These are phyloP conservation scores for Eupithecia abbreviata DNA, from an alignment of 2,888 invertebrate species.

Conservation along the genomic window DNA sequence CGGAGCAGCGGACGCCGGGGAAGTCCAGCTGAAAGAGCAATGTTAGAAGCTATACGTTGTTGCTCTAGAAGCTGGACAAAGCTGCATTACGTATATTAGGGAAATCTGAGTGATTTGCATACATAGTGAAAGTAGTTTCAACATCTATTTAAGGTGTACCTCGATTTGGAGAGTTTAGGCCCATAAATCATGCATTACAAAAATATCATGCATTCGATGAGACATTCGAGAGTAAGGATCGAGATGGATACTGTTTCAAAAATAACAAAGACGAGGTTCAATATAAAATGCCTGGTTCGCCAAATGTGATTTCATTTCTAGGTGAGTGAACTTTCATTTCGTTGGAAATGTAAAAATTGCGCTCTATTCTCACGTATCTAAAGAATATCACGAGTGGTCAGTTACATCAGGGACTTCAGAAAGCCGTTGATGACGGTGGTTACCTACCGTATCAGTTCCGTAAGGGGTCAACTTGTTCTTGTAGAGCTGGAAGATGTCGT, in stretches of 20 bases:
- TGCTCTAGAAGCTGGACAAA: not conserved
- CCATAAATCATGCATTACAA: not conserved
- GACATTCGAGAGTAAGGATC: not conserved
- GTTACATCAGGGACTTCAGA: not conserved
- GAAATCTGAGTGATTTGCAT: not conserved
- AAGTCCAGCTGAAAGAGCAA: constrained; percentile 81
- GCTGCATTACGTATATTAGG: not conserved
- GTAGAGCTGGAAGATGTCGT: constrained; percentile 90
- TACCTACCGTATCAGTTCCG: constrained; percentile 80
- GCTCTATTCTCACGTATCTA: not conserved
- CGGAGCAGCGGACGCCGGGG: constrained; percentile 83
- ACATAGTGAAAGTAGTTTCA: not conserved
- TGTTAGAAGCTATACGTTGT: not conserved
- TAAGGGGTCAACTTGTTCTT: constrained; percentile 89
- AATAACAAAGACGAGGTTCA: not conserved
- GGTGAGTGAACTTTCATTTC: too few species aligned
- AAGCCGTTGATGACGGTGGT: not conserved
- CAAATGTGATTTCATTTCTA: not conserved
- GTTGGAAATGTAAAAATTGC: not conserved
- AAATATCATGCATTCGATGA: not conserved
- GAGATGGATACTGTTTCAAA: not conserved
- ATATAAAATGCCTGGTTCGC: not conserved
- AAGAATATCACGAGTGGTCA: not conserved
- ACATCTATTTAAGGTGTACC: not conserved
- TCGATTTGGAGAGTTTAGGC: not conserved